phyloP scores from a whole-genome alignment of 2,888 invertebrate genomes.

The Smittia aterrima region DNA sequence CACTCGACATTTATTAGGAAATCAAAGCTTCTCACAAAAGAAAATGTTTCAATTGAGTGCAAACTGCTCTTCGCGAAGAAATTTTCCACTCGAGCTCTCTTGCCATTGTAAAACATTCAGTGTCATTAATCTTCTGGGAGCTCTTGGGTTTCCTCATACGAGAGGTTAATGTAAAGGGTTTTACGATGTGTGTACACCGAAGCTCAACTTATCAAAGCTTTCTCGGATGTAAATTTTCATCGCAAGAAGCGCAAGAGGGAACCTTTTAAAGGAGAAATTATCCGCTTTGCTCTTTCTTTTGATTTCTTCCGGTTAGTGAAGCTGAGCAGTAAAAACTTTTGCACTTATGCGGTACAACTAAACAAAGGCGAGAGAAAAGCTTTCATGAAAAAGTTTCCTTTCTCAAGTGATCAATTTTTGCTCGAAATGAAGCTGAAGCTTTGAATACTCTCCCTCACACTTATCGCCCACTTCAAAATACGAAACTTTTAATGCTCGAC shows the following conservation, averaged over 20 bases:
- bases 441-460: too few relatives aligned
- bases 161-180: conserved; percentile 4
- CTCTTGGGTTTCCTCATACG: neutral
- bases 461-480: too few relatives aligned
- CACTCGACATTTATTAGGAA: neutral
- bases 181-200: neutral
- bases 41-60: neutral
- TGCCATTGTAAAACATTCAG: neutral
- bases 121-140: neutral
- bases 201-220: conserved; percentile 7
- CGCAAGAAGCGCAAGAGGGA: neutral
- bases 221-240: conserved; percentile 13
- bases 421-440: neutral
- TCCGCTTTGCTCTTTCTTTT: neutral
- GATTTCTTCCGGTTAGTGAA: neutral
- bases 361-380: neutral
- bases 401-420: neutral
- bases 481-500: too few relatives aligned
- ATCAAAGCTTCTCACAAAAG: neutral
- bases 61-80: neutral
- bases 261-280: too few relatives aligned
- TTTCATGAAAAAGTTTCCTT: neutral
- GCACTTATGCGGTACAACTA: neutral
- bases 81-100: neutral
- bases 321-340: conserved; percentile 14